phyloP scores from a whole-genome alignment of 2,113 vertebrate genomes.

The Oxyura jamaicensis region DNA sequence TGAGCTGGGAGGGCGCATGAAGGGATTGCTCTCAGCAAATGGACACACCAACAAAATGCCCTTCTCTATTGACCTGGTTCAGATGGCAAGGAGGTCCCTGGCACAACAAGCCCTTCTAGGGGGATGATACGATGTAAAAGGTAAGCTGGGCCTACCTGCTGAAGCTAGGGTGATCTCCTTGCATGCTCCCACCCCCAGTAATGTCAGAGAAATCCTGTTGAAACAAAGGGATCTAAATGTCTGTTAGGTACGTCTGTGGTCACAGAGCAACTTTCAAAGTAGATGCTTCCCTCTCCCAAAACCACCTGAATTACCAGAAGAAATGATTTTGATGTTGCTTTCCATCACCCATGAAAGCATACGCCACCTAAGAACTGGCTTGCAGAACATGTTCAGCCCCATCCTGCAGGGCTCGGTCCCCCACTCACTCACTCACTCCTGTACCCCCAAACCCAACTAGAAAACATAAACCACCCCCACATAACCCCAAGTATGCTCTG shows the following conservation, averaged over 20 bases:
- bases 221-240: not conserved
- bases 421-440: not conserved
- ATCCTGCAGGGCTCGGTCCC: not conserved
- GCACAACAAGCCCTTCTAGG: not conserved
- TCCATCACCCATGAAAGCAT: accelerated
- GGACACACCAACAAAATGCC: accelerated
- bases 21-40: not conserved
- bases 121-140: not conserved
- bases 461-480: not conserved
- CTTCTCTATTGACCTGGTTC: not conserved
- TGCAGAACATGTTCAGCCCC: not conserved
- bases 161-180: not conserved
- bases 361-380: not conserved
- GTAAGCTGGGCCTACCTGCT: not conserved
- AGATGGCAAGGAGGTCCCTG: not conserved
- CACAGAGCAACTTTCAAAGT: not conserved
- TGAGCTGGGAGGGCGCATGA: not conserved
- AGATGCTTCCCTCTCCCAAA: not conserved
- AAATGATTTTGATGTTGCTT: not conserved
- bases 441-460: not conserved
- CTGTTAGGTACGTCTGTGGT: not conserved
- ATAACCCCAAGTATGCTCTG: accelerated
- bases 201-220: not conserved
- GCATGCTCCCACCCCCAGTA: accelerated
- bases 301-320: not conserved